A percentile compares a stretch with the other conserved stretches of the same genome.
Evolutionary conservation across 2,888 invertebrate genomes (phyloP).

Genomic region (Dasysyrphus albostriatus): DNA sequence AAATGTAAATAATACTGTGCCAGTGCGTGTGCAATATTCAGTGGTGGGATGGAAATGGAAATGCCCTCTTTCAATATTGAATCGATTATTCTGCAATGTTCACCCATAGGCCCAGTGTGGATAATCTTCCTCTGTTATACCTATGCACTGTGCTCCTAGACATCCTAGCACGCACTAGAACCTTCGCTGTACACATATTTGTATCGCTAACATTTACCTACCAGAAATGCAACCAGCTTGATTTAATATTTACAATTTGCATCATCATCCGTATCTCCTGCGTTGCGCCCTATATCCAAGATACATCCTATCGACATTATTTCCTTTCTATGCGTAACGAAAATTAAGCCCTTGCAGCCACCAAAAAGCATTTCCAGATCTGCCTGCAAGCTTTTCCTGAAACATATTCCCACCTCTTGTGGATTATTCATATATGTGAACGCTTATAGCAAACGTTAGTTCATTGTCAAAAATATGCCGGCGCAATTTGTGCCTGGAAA

Average conservation of each 20-base stretch:
- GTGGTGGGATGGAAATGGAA: too few relatives aligned
- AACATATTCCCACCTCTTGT: constrained; percentile 19
- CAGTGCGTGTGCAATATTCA: too few relatives aligned
- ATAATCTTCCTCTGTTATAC: background rate
- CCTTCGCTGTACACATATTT: constrained; percentile 25
- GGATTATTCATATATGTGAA: constrained; percentile 37
- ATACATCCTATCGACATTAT: background rate
- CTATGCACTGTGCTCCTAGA: constrained; percentile 8
- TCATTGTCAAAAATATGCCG: constrained; percentile 38
- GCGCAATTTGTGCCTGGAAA: constrained; percentile 25
- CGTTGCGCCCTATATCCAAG: too few relatives aligned
- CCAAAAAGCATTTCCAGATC: constrained; percentile 10
- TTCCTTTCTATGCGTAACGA: constrained; percentile 15
- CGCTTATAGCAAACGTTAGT: background rate
- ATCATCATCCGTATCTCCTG: constrained; percentile 12
- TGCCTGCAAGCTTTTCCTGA: constrained; percentile 10
- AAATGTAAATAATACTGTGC: too few relatives aligned
- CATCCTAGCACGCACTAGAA: constrained; percentile 21
- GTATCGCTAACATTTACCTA: background rate
- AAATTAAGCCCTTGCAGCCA: constrained; percentile 19
- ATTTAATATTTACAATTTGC: constrained; percentile 22
- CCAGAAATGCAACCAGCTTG: background rate
- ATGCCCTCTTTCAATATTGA: background rate
- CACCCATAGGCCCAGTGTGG: background rate
- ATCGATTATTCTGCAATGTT: background rate